Evolutionary conservation across 23 tunicate species (phyloP).

Genomic region (Halocynthia aurantium): DNA sequence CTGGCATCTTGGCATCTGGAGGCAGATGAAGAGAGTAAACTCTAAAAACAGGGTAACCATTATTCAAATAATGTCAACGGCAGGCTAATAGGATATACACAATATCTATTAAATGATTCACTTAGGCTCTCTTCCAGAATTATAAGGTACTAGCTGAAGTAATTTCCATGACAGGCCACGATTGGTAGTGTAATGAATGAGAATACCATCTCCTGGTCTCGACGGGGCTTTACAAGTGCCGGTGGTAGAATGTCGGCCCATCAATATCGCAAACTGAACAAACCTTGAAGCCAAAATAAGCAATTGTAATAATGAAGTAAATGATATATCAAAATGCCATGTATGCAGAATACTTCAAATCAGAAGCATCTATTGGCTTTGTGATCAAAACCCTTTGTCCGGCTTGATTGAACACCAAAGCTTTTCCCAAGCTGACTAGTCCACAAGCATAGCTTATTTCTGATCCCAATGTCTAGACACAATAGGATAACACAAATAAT

Average conservation of each 20-base stretch:
- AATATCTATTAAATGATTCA: background rate
- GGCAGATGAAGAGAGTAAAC: conserved; percentile 50
- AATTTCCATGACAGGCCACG: conserved; percentile 52
- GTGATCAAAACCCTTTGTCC: conserved; percentile 42
- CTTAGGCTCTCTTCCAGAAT: conserved; percentile 22
- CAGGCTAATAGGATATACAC: too few species aligned
- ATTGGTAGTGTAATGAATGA: conserved; percentile 63
- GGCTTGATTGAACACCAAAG: conserved; percentile 46
- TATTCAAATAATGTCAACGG: too few species aligned
- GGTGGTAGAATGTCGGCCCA: conserved; percentile 50
- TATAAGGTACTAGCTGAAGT: conserved; percentile 28
- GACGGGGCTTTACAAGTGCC: conserved; percentile 52
- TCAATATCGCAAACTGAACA: conserved; percentile 62
- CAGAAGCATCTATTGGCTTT: conserved; percentile 43
- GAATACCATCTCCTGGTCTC: conserved; percentile 55
- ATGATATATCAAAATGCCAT: background rate
- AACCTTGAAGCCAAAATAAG: conserved; percentile 26
- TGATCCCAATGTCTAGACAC: conserved; percentile 35
- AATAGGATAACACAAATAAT: background rate
- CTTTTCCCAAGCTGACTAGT: conserved; percentile 58
- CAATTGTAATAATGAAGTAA: background rate
- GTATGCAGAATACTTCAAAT: conserved; percentile 28
- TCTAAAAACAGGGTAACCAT: conserved; percentile 9
- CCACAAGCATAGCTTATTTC: conserved; percentile 69
- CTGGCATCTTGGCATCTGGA: conserved; percentile 27